Percentiles rank a stretch among this genome's conserved stretches.
Conservation (phyloP, 1,140 invertebrate genomes). For the Trachymyrmex septentrionalis region DNA sequence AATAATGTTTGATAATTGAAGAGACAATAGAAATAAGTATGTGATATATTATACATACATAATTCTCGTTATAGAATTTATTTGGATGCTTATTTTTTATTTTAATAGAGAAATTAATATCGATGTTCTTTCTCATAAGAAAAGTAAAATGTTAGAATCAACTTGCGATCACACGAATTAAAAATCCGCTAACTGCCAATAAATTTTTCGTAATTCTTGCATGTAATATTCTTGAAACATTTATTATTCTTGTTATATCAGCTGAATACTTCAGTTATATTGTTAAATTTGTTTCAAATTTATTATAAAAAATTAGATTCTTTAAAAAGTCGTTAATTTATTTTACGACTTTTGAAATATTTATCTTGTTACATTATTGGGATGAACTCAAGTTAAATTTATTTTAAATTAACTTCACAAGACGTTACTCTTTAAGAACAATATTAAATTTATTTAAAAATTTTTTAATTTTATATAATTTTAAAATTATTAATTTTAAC, state of each 20-base stretch:
- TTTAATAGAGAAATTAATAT: not conserved
- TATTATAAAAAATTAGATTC: not conserved
- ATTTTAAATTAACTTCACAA: not conserved
- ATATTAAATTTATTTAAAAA: not conserved
- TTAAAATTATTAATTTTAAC: not conserved
- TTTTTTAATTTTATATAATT: not conserved
- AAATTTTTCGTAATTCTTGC: not conserved
- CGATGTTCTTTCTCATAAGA: not conserved
- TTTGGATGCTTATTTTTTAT: not conserved
- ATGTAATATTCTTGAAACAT: slow-evolving; percentile 30
- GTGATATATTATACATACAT: not conserved
- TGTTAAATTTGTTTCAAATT: slow-evolving; percentile 28
- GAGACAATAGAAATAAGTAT: not conserved
- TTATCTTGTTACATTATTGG: slow-evolving; percentile 36
- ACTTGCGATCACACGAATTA: not conserved
- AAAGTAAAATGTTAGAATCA: not conserved
- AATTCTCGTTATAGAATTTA: not conserved
- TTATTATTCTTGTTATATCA: slow-evolving; percentile 47
- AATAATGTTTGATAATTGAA: not conserved
- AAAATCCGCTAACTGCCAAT: not conserved
- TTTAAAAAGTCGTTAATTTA: not conserved
- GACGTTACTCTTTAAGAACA: not conserved
- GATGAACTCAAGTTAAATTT: slow-evolving; percentile 40
- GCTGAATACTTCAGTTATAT: slow-evolving; percentile 26
- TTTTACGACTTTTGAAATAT: slow-evolving; percentile 33